Evolutionary conservation across 2,113 vertebrate genomes (phyloP).

Genomic region (Syrrhaptes paradoxus): DNA sequence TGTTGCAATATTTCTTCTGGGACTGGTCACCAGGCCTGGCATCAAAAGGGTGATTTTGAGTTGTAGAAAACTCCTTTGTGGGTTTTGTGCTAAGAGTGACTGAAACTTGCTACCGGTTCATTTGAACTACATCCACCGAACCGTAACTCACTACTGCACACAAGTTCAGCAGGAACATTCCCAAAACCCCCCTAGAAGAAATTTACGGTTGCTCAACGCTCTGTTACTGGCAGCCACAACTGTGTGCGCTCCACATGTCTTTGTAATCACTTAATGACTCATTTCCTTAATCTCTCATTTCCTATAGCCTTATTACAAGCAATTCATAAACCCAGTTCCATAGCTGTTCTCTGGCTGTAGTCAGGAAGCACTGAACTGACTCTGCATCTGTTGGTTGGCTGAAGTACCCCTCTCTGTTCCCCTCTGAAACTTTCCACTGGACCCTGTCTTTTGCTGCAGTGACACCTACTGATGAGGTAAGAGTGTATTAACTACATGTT

Average conservation of each 20-base stretch:
- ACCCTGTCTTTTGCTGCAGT: constrained; percentile 70
- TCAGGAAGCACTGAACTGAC: constrained; percentile 61
- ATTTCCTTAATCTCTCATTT: constrained; percentile 78
- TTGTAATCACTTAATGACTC: constrained; percentile 78
- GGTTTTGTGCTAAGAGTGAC: not conserved
- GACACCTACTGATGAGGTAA: constrained; percentile 76
- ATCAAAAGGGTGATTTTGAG: constrained; percentile 6
- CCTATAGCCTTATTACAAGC: constrained; percentile 73
- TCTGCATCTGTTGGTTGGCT: constrained; percentile 66
- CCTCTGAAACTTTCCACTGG: constrained; percentile 61
- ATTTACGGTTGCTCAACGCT: constrained; percentile 57
- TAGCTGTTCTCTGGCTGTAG: constrained; percentile 56
- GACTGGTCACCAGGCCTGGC: constrained; percentile 2
- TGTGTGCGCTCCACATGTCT: constrained; percentile 73
- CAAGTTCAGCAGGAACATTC: constrained; percentile 60
- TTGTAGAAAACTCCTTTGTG: not conserved
- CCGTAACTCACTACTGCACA: constrained; percentile 29
- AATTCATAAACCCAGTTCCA: constrained; percentile 70
- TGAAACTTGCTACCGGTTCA: constrained; percentile 33
- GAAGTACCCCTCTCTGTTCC: constrained; percentile 18
- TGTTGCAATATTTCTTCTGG: not conserved
- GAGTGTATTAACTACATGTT: constrained; percentile 39
- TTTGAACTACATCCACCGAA: constrained; percentile 38
- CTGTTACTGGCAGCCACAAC: constrained; percentile 65
- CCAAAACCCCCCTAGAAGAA: constrained; percentile 47